These are phyloP conservation scores for Otus sunia DNA, from an alignment of 2,113 vertebrate genomes.

Conservation along the genomic window DNA sequence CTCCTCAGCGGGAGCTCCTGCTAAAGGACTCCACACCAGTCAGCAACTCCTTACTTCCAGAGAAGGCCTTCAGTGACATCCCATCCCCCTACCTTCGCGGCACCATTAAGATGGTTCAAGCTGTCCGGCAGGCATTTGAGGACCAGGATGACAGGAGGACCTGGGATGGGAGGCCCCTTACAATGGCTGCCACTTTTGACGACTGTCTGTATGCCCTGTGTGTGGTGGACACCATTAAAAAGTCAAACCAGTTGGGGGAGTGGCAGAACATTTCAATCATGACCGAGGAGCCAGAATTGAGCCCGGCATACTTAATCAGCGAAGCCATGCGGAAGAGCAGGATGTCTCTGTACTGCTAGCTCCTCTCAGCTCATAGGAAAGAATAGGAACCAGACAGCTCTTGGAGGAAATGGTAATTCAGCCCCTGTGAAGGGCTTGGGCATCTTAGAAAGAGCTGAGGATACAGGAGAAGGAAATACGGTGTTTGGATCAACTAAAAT, in stretches of 20 bases:
- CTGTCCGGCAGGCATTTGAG: conserved; percentile 93
- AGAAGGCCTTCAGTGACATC: conserved; percentile 96
- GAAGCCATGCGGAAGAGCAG: conserved; percentile 96
- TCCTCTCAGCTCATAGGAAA: conserved; percentile 4
- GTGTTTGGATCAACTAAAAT: background rate
- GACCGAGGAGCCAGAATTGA: conserved; percentile 95
- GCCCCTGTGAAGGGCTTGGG: background rate
- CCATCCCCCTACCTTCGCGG: conserved; percentile 92
- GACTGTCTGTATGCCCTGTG: conserved; percentile 96
- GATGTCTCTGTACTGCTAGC: conserved; percentile 96
- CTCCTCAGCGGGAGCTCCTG: conserved; percentile 83
- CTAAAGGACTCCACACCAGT: conserved; percentile 89
- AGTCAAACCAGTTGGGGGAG: conserved; percentile 93
- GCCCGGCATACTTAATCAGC: conserved; percentile 94
- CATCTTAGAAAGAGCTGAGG: background rate
- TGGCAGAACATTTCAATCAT: conserved; percentile 98
- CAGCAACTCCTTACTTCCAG: conserved; percentile 88
- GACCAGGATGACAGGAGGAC: conserved; percentile 95
- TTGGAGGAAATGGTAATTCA: conserved; percentile 3
- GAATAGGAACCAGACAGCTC: background rate
- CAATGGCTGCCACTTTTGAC: conserved; percentile 98
- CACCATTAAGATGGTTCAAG: conserved; percentile 97
- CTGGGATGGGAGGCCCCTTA: conserved; percentile 93
- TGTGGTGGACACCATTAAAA: conserved; percentile 97
- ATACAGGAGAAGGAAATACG: background rate